Conservation (phyloP, 2,888 invertebrate species). For the Limnephilus marmoratus region DNA sequence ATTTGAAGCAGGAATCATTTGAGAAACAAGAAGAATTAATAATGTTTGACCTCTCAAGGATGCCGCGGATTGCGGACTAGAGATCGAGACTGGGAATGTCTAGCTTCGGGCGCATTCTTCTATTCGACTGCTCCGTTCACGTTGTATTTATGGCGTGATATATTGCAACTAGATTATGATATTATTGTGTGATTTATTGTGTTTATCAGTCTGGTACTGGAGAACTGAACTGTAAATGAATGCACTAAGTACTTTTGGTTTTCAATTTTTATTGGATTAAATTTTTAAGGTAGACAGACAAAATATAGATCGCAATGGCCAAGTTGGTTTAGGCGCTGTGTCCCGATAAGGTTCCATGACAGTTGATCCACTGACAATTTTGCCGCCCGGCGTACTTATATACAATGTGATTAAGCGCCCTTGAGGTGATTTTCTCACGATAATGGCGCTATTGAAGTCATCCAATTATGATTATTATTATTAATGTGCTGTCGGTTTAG, state of each 20-base stretch:
- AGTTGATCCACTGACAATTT: no score
- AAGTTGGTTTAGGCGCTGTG: no score
- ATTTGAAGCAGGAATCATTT: not conserved
- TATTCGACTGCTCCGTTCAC: not conserved
- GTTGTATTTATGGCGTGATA: not conserved
- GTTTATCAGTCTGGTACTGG: not conserved
- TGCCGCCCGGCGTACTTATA: no score
- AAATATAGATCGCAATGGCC: no score
- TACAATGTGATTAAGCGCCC: no score
- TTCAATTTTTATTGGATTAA: no score
- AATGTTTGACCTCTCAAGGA: constrained; percentile 42
- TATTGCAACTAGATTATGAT: not conserved
- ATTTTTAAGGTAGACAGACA: no score
- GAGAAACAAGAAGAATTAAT: constrained; percentile 5
- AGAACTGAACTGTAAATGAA: not conserved
- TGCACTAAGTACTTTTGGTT: not conserved
- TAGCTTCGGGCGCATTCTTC: constrained; percentile 35
- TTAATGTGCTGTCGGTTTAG: no score
- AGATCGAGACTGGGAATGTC: not conserved
- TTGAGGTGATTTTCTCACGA: no score
- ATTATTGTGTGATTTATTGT: not conserved
- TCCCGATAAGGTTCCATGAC: no score
- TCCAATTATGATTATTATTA: no score
- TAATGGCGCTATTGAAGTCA: no score
- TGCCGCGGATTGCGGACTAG: constrained; percentile 16